Conservation (phyloP, 2,888 invertebrate species). For the Fragum fragum region DNA sequence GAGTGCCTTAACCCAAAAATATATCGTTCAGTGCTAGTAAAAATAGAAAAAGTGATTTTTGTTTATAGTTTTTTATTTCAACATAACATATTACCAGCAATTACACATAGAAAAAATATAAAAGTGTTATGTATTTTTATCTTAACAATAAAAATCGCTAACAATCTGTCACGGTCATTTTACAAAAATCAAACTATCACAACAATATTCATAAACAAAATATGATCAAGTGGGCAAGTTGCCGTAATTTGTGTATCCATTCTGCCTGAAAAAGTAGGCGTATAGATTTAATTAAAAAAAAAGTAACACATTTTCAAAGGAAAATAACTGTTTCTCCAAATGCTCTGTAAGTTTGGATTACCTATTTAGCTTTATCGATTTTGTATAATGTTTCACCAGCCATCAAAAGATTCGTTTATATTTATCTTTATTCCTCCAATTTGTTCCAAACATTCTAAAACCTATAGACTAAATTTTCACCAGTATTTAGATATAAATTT, state of each 20-base stretch:
- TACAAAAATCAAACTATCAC: conserved; percentile 31
- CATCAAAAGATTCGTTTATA: too few relatives aligned
- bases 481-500: too few relatives aligned
- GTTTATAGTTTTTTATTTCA: conserved; percentile 17
- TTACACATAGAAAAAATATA: conserved; percentile 60
- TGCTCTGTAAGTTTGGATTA: too few relatives aligned
- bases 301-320: too few relatives aligned
- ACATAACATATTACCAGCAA: conserved; percentile 48
- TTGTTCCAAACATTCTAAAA: too few relatives aligned
- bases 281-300: too few relatives aligned
- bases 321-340: too few relatives aligned
- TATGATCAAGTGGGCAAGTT: not conserved
- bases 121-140: conserved; percentile 27
- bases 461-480: too few relatives aligned
- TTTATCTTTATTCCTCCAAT: too few relatives aligned
- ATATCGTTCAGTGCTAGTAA: not conserved
- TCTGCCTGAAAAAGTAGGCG: not conserved
- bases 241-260: not conserved
- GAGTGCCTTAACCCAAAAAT: too few relatives aligned
- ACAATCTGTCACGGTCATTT: conserved; percentile 7
- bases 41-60: not conserved
- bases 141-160: conserved; percentile 32
- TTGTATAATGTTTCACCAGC: too few relatives aligned
- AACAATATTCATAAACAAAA: conserved; percentile 11
- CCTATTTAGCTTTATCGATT: too few relatives aligned